Percentiles rank a stretch among this genome's conserved stretches.
These are phyloP conservation scores for Drosophila paramelanica DNA, from an alignment of 2,888 invertebrate genomes.

Conservation along the genomic window DNA sequence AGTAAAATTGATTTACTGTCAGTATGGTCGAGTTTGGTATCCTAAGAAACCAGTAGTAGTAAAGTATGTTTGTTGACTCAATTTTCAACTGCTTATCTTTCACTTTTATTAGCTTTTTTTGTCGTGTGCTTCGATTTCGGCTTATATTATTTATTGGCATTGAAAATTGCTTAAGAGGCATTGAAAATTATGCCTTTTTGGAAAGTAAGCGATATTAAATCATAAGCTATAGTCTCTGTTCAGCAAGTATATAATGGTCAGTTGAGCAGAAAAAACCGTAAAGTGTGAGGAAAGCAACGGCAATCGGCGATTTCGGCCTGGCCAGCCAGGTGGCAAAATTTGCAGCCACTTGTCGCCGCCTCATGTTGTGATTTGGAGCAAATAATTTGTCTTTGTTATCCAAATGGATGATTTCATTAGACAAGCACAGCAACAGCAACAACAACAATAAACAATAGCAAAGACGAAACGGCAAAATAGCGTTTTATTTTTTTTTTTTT, in stretches of 20 bases:
- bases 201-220: conserved; percentile 35
- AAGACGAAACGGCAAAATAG: conserved; percentile 1
- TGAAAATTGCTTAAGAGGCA: conserved; percentile 47
- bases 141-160: conserved; percentile 48
- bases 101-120: conserved; percentile 5
- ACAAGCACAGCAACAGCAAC: neutral
- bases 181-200: conserved; percentile 19
- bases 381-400: conserved; percentile 68
- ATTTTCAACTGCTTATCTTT: conserved; percentile 4
- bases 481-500: neutral
- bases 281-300: conserved; percentile 9
- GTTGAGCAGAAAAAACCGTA: conserved; percentile 19
- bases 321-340: conserved; percentile 63
- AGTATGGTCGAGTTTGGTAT: neutral
- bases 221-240: conserved; percentile 26
- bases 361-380: conserved; percentile 63
- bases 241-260: conserved; percentile 42
- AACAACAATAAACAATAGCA: conserved; percentile 3
- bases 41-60: neutral
- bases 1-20: too few relatives aligned
- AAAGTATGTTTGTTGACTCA: neutral
- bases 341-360: conserved; percentile 33
- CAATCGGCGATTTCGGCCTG: conserved; percentile 6
- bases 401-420: conserved; percentile 58
- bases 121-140: neutral